Evolutionary conservation across 2,113 vertebrate genomes (phyloP).

Genomic region (Bubo bubo): DNA sequence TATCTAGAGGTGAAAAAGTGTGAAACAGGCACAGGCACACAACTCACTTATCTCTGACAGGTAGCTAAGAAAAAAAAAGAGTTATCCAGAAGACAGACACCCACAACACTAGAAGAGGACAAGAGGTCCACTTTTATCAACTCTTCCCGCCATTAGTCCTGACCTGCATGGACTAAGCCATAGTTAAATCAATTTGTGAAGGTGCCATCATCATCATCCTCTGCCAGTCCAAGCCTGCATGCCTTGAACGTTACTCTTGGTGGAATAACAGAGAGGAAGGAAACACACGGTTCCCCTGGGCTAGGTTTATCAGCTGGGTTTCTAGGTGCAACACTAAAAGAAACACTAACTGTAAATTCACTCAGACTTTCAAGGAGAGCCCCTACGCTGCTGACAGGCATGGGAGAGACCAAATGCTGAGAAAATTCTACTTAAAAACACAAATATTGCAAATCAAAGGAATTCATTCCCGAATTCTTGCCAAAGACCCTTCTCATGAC

Average conservation of each 20-base stretch:
- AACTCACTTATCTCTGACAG: background rate
- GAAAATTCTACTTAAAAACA: background rate
- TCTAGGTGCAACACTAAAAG: background rate
- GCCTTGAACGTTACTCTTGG: background rate
- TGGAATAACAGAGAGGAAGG: background rate
- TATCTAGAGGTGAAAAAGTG: background rate
- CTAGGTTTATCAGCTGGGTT: background rate
- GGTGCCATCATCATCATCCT: background rate
- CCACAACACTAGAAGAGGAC: background rate
- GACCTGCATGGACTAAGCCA: background rate
- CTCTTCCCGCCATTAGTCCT: background rate
- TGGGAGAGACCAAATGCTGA: background rate
- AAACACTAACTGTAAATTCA: background rate
- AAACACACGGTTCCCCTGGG: fast-evolving
- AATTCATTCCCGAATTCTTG: background rate
- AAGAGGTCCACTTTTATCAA: background rate
- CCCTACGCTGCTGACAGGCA: background rate
- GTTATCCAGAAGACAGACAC: background rate
- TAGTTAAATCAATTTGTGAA: background rate
- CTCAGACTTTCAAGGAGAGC: background rate
- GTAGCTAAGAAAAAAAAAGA: background rate
- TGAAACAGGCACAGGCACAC: background rate
- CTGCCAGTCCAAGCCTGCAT: background rate
- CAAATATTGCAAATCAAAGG: background rate
- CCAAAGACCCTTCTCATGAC: background rate